These are phyloP conservation scores for Molanna angustata DNA, from an alignment of 2,888 invertebrate genomes.

Conservation along the genomic window DNA sequence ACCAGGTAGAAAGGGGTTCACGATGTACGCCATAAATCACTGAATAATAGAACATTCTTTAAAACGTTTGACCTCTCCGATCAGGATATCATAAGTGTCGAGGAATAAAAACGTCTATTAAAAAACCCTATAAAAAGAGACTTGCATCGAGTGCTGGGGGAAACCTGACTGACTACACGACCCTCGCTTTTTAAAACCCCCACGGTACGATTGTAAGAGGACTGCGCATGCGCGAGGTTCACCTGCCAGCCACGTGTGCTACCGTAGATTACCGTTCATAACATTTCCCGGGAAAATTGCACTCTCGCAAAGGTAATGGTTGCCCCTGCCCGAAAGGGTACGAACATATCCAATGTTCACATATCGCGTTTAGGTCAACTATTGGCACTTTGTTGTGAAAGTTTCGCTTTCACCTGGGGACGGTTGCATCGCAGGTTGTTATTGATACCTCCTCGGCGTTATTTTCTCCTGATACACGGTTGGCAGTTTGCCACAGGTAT, in stretches of 20 bases:
- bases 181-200: conserved; percentile 12
- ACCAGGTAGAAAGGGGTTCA: conserved; percentile 15
- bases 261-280: conserved; percentile 13
- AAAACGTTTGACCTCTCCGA: conserved; percentile 22
- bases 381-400: no score
- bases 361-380: no score
- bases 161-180: conserved; percentile 9
- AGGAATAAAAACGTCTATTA: conserved; percentile 3
- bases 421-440: conserved; percentile 13
- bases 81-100: conserved; percentile 8
- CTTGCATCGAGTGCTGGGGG: no score
- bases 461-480: conserved; percentile 48
- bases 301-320: no score
- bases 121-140: no score
- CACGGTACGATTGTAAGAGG: conserved; percentile 11
- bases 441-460: conserved; percentile 38
- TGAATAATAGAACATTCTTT: conserved; percentile 23
- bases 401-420: conserved; percentile 1
- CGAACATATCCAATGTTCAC: no score
- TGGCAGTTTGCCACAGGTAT: conserved; percentile 59
- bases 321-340: no score
- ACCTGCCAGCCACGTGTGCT: conserved; percentile 17
- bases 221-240: conserved; percentile 29
- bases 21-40: conserved; percentile 5
- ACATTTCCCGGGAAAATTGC: no score